A percentile compares a stretch with the other conserved stretches of the same genome.
These are phyloP conservation scores for Calliopum simillimum DNA, from an alignment of 2,888 invertebrate species.

Conservation along the genomic window DNA sequence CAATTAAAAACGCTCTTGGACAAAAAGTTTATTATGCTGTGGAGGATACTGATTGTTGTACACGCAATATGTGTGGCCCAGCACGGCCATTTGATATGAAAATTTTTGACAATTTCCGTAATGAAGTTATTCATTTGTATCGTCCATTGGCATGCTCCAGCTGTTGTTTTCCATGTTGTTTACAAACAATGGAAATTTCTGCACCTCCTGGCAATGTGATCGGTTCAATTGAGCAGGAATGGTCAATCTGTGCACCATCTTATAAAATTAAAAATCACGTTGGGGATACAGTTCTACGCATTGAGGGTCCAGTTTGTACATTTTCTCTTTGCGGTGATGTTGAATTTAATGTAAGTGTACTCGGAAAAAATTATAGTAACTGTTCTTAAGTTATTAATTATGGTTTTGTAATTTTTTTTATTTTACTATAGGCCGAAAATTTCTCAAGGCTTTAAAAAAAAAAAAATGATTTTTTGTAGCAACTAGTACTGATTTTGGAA, in stretches of 20 bases:
- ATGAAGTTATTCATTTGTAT: slow-evolving; percentile 87
- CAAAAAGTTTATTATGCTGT: slow-evolving; percentile 84
- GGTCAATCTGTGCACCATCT: slow-evolving; percentile 80
- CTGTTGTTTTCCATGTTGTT: slow-evolving; percentile 89
- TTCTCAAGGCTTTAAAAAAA: too few species aligned
- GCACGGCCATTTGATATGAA: slow-evolving; percentile 88
- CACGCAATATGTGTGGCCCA: slow-evolving; percentile 86
- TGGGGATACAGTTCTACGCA: slow-evolving; percentile 80
- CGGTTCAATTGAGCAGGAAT: slow-evolving; percentile 80
- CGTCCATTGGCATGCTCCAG: slow-evolving; percentile 85
- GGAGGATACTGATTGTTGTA: slow-evolving; percentile 88
- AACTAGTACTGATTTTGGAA: too few species aligned
- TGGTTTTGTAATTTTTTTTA: too few species aligned
- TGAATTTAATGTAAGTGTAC: slow-evolving; percentile 77
- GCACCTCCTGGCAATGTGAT: slow-evolving; percentile 78
- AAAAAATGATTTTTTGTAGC: too few species aligned
- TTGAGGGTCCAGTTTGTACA: slow-evolving; percentile 86
- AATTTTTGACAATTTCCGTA: slow-evolving; percentile 82
- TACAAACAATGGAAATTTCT: slow-evolving; percentile 82
- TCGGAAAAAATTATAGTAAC: background rate
- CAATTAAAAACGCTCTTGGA: slow-evolving; percentile 81
- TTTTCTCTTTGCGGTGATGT: slow-evolving; percentile 85
- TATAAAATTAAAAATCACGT: slow-evolving; percentile 80
- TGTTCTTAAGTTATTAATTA: too few species aligned
- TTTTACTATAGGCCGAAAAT: too few species aligned